Evolutionary conservation across 2,888 invertebrate species (phyloP).

Genomic region (Danaus chrysippus): DNA sequence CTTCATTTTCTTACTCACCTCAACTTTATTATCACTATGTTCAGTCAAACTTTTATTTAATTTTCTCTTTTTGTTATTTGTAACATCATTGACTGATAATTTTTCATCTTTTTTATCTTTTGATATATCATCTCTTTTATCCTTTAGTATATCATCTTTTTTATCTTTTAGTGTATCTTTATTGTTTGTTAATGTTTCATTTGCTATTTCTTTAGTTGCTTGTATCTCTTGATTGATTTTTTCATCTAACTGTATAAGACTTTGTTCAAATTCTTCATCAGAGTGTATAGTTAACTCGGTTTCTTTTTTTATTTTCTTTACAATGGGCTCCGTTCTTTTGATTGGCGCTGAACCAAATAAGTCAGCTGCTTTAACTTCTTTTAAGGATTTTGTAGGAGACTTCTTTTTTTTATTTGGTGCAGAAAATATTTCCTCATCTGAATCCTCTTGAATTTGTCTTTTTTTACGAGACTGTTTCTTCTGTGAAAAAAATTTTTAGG

Average conservation of each 20-base stretch:
- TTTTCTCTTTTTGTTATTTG: constrained; percentile 22
- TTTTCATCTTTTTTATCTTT: constrained; percentile 14
- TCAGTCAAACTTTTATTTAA: constrained; percentile 18
- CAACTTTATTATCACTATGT: constrained; percentile 15
- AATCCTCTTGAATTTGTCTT: constrained; percentile 55
- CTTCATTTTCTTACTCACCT: constrained; percentile 31
- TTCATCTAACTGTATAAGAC: constrained; percentile 82
- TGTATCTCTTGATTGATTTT: constrained; percentile 42
- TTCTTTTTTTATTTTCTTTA: constrained; percentile 63
- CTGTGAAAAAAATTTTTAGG: constrained; percentile 35
- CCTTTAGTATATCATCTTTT: constrained; percentile 8
- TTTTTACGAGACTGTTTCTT: constrained; percentile 55
- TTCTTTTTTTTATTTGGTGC: constrained; percentile 44
- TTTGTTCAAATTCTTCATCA: constrained; percentile 85
- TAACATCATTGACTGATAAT: constrained; percentile 11
- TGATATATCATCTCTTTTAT: constrained; percentile 11
- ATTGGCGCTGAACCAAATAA: constrained; percentile 82
- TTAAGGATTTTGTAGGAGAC: constrained; percentile 43
- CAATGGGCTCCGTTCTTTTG: constrained; percentile 74
- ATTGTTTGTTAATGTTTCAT: constrained; percentile 6
- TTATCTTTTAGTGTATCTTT: constrained; percentile 13
- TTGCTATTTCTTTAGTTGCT: constrained; percentile 15
- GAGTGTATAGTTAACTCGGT: constrained; percentile 79
- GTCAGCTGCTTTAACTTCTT: constrained; percentile 71
- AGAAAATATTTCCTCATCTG: constrained; percentile 54